Evolutionary conservation across 2,113 vertebrate species (phyloP), one percentile per base, ranked within the genome.

Genomic region (Melanostigma gelatinosum): DNA sequence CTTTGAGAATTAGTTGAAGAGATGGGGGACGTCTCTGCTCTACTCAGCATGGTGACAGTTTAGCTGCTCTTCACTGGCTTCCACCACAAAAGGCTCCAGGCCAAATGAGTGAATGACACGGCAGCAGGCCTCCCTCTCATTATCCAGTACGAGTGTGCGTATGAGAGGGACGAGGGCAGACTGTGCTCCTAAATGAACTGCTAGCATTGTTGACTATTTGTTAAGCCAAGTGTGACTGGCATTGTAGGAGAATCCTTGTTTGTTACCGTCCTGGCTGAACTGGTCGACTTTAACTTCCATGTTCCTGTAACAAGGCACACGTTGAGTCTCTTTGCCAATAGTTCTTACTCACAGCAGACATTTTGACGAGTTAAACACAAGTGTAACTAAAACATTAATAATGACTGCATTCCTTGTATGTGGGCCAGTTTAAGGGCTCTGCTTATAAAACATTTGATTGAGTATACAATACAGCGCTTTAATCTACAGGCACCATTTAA

Each of bases 71-170:
- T 77, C 29, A 20, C 15, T 60, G 48, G 44, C 22, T 79, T 77
- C 57, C 68, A 15, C 66, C 40, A 62, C 48, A 36, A 42, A 42
- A 71, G 79, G 75, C 75, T 69, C 20, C 2, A 1, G 72, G 79
- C 82, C 73, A 87, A 89, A 66, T 75, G 61, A 86, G 40, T 57
- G 75, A 84, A 77, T 84, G 69, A 60, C 64, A 50, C 20, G 38
- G 65, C 80, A 72, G 85, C 38, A 60, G 65, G 61, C 70, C 79
- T 78, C 46, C 27, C n/a, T 72, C 77, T 86, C 82, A 87, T 88
- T 85, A 77, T 85, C 34, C 60, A 34, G 9, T 34, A 34, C 5
- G 34, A 34, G 34, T 34, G 34, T 64, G 58, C 0, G 0, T 13
- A 62, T 68, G 65, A 61, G 72, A 54, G 38, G 42, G 48, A 50